phyloP scores from a whole-genome alignment of 2,888 invertebrate genomes.

The Hetaerina titia region DNA sequence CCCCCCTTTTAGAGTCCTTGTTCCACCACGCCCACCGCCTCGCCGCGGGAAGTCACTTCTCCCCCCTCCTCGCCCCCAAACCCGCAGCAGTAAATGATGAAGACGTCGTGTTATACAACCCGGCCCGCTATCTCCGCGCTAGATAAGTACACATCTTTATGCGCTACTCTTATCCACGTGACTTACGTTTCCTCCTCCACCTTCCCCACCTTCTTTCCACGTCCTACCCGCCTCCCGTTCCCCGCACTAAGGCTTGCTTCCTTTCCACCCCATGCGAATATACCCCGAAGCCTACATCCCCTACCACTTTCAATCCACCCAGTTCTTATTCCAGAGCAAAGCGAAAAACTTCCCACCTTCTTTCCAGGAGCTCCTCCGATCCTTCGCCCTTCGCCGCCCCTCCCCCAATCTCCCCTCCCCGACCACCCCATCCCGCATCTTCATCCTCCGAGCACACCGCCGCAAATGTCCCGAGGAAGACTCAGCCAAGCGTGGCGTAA shows the following conservation, averaged over 20 bases:
- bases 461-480: not conserved
- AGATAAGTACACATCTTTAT: slow-evolving; percentile 56
- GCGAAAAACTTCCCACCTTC: slow-evolving; percentile 15
- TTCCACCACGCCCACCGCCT: slow-evolving; percentile 38
- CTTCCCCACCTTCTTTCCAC: slow-evolving; percentile 73
- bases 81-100: slow-evolving; percentile 30
- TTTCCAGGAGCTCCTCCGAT: slow-evolving; percentile 32
- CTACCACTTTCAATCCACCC: not conserved
- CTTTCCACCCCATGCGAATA: no score
- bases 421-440: not conserved
- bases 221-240: slow-evolving; percentile 18
- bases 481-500: not conserved
- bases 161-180: not conserved
- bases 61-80: not conserved
- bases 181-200: slow-evolving; percentile 15
- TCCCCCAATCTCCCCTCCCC: slow-evolving; percentile 3
- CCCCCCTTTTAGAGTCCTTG: not conserved
- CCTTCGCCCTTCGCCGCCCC: slow-evolving; percentile 61
- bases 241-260: not conserved
- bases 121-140: not conserved
- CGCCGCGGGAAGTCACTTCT: not conserved
- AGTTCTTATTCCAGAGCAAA: not conserved
- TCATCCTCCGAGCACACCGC: not conserved
- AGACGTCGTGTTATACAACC: slow-evolving; percentile 29
- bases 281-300: not conserved